Evolutionary conservation across 2,797 vertebrate genomes (phyloP).

Genomic region (Ceryle rudis): DNA sequence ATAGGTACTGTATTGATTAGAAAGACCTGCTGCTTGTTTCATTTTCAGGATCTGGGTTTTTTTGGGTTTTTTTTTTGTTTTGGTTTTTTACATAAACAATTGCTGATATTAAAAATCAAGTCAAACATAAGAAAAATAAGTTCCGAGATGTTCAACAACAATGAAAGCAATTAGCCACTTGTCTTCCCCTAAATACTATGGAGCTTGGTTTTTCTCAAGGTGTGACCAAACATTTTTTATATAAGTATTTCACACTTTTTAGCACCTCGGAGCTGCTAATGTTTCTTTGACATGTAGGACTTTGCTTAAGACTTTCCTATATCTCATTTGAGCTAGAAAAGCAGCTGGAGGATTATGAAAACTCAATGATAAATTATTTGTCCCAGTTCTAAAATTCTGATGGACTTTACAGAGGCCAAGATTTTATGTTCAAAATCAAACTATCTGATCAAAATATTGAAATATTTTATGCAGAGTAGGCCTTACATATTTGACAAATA

Average conservation of each 20-base stretch:
- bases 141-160: not conserved
- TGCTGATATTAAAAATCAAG: not conserved
- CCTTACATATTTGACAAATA: not conserved
- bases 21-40: not conserved
- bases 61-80: not conserved
- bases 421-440: not conserved
- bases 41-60: not conserved
- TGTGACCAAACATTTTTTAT: not conserved
- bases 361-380: not conserved
- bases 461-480: not conserved
- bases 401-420: not conserved
- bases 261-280: not conserved
- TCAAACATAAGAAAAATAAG: not conserved
- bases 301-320: not conserved
- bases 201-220: not conserved
- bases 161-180: not conserved
- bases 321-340: not conserved
- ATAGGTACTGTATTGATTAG: conserved; percentile 52
- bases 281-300: not conserved
- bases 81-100: not conserved
- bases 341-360: not conserved
- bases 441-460: not conserved
- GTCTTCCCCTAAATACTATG: not conserved
- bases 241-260: not conserved
- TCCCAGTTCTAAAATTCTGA: not conserved